phyloP scores from a whole-genome alignment of 1,140 invertebrate genomes.

The Eriosoma lanigerum region DNA sequence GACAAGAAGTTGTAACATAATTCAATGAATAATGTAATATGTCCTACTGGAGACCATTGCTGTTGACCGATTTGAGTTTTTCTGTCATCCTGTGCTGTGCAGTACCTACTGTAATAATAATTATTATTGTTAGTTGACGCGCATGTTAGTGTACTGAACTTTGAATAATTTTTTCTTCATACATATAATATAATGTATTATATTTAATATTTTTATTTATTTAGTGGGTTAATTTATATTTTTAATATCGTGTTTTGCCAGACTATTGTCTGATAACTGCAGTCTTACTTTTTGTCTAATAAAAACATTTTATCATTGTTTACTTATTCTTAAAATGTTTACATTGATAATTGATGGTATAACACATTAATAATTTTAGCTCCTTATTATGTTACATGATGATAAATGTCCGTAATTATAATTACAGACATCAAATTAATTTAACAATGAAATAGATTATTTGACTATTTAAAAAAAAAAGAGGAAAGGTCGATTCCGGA shows the following conservation, averaged over 20 bases:
- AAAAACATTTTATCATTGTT: slow-evolving; percentile 50
- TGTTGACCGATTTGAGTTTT: neutral
- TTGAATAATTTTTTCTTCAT: slow-evolving; percentile 17
- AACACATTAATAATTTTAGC: neutral
- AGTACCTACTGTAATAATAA: slow-evolving; percentile 29
- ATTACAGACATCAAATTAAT: too few species aligned
- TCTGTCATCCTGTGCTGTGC: neutral
- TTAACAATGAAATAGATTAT: too few species aligned
- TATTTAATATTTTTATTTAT: slow-evolving; percentile 28
- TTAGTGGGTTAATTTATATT: slow-evolving; percentile 38
- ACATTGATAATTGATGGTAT: neutral
- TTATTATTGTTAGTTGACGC: slow-evolving; percentile 29
- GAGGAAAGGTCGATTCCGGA: too few species aligned
- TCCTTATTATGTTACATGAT: too few species aligned
- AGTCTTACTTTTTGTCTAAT: slow-evolving; percentile 50
- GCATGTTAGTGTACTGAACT: slow-evolving; percentile 35
- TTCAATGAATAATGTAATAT: neutral
- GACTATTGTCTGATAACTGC: slow-evolving; percentile 40
- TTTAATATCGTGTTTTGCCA: slow-evolving; percentile 43
- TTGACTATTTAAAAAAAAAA: too few species aligned
- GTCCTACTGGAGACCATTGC: neutral
- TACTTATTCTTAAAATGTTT: slow-evolving; percentile 7
- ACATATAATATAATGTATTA: slow-evolving; percentile 10
- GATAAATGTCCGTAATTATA: too few species aligned
- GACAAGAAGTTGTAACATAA: neutral